phyloP scores from a whole-genome alignment of 2,888 invertebrate species.

The Brachycybe producta region DNA sequence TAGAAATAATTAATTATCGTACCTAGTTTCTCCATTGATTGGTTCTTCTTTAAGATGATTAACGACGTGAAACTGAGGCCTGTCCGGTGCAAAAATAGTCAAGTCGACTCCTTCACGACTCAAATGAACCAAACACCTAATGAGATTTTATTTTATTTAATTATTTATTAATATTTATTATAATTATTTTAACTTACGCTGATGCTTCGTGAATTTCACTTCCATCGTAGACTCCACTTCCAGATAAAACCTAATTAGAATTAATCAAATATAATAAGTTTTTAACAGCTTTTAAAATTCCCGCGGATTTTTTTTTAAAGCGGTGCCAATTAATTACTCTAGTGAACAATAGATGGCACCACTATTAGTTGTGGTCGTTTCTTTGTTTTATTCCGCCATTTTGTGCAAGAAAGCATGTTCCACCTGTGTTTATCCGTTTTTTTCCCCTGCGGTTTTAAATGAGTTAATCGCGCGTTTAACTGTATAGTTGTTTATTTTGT shows the following conservation, averaged over 20 bases:
- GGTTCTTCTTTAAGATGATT: constrained; percentile 37
- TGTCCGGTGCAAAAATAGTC: constrained; percentile 33
- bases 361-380: too few relatives aligned
- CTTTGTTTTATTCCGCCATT: too few relatives aligned
- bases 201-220: constrained; percentile 43
- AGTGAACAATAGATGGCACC: too few relatives aligned
- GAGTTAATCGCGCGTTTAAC: too few relatives aligned
- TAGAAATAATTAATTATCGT: background rate
- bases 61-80: constrained; percentile 37
- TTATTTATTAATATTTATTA: background rate
- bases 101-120: constrained; percentile 33
- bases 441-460: too few relatives aligned
- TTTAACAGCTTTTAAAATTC: too few relatives aligned
- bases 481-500: too few relatives aligned
- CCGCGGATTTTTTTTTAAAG: too few relatives aligned
- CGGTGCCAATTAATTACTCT: too few relatives aligned
- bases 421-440: too few relatives aligned
- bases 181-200: constrained; percentile 30
- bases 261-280: background rate
- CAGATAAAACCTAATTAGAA: constrained; percentile 37
- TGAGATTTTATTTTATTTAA: background rate
- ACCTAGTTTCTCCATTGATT: constrained; percentile 22
- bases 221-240: constrained; percentile 44
- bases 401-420: too few relatives aligned
- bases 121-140: constrained; percentile 31